These are phyloP conservation scores for Nemurella pictetii DNA, from an alignment of 2,888 invertebrate genomes.

Conservation along the genomic window DNA sequence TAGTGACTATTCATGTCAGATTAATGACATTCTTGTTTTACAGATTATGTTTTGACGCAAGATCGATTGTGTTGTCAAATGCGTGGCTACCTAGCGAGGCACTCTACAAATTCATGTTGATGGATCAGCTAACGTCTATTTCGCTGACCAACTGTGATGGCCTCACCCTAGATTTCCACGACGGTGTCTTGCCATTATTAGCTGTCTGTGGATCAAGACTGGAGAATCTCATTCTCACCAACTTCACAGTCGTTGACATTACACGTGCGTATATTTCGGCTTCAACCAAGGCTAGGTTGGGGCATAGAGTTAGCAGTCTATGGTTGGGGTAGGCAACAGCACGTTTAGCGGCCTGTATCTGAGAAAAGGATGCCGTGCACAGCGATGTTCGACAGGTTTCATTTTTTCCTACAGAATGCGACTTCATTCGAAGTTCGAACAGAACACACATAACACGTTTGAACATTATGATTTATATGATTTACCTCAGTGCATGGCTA, in stretches of 20 bases:
- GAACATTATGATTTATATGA: too few relatives aligned
- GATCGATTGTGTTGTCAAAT: constrained; percentile 46
- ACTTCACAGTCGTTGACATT: constrained; percentile 47
- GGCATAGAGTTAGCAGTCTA: too few relatives aligned
- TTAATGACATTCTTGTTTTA: background rate
- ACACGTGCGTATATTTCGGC: constrained; percentile 45
- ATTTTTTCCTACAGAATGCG: too few relatives aligned
- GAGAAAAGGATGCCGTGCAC: too few relatives aligned
- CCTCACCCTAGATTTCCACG: constrained; percentile 48
- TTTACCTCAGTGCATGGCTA: too few relatives aligned
- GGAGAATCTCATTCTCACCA: constrained; percentile 48
- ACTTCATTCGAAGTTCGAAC: too few relatives aligned
- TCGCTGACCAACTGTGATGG: constrained; percentile 47
- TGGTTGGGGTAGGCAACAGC: too few relatives aligned
- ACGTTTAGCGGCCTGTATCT: too few relatives aligned
- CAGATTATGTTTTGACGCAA: constrained; percentile 44
- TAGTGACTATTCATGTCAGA: too few relatives aligned
- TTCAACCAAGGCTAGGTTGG: too few relatives aligned
- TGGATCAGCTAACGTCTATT: constrained; percentile 44
- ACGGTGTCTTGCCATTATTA: constrained; percentile 48
- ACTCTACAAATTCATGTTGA: constrained; percentile 46
- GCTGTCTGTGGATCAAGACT: constrained; percentile 47
- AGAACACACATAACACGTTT: too few relatives aligned
- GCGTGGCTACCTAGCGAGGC: constrained; percentile 48
- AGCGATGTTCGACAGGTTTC: too few relatives aligned